phyloP scores from a whole-genome alignment of 2,888 invertebrate species.

The Chaetoderma sp. region DNA sequence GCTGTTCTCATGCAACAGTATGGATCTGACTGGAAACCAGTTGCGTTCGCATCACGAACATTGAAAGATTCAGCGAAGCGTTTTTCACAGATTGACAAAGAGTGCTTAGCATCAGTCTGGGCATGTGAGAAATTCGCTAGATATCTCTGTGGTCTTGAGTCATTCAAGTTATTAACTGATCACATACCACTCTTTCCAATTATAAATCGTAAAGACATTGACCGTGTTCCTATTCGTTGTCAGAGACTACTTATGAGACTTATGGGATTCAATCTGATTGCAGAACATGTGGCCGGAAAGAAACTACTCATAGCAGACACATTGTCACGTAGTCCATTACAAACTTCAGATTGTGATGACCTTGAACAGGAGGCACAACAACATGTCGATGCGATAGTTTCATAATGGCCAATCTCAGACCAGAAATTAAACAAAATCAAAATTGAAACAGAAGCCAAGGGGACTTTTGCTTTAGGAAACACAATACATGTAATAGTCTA shows the following conservation, averaged over 20 bases:
- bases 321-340: slow-evolving; percentile 5
- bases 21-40: slow-evolving; percentile 28
- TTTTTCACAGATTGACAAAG: slow-evolving; percentile 26
- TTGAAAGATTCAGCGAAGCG: slow-evolving; percentile 31
- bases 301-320: not conserved
- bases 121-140: slow-evolving; percentile 36
- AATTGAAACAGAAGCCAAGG: too few relatives aligned
- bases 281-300: slow-evolving; percentile 2
- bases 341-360: not conserved
- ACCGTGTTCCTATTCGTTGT: slow-evolving; percentile 20
- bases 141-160: slow-evolving; percentile 20
- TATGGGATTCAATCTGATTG: slow-evolving; percentile 16
- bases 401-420: not conserved
- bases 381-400: not conserved
- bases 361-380: not conserved
- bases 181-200: slow-evolving; percentile 32
- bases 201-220: slow-evolving; percentile 18
- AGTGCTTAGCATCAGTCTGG: slow-evolving; percentile 32
- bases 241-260: slow-evolving; percentile 27
- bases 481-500: too few relatives aligned
- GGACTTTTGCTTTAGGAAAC: too few relatives aligned
- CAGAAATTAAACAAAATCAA: slow-evolving; percentile 6
- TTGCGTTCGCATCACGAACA: slow-evolving; percentile 40
- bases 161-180: slow-evolving; percentile 22
- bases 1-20: slow-evolving; percentile 34